Conservation (phyloP, 2,888 invertebrate genomes). For the Lasioglossum zephyrum region DNA sequence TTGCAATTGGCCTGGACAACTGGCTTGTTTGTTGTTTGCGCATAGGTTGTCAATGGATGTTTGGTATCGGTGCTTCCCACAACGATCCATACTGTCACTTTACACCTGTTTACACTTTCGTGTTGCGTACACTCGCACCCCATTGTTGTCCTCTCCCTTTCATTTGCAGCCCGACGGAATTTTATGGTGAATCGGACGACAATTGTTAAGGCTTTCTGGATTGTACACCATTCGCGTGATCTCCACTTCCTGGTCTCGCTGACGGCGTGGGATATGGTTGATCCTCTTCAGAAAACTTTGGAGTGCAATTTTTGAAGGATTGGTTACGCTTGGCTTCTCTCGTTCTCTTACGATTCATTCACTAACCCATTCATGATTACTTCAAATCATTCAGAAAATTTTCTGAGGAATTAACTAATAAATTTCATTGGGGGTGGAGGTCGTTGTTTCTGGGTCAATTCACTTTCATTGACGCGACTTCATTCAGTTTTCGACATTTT, state of each 20-base stretch:
- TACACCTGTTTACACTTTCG: constrained; percentile 10
- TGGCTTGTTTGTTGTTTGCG: not conserved
- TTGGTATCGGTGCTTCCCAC: not conserved
- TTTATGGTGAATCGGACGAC: not conserved
- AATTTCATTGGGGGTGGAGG: no score
- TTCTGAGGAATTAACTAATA: not conserved
- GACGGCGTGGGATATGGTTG: no score
- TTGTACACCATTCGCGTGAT: not conserved
- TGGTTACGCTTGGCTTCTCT: not conserved
- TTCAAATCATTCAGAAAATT: not conserved
- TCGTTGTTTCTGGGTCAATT: no score
- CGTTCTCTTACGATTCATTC: no score
- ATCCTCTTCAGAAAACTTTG: not conserved
- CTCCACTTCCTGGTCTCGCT: not conserved
- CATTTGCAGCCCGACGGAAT: not conserved
- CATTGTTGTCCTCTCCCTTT: not conserved
- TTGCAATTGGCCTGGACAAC: not conserved
- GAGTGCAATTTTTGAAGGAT: not conserved
- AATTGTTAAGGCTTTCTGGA: not conserved
- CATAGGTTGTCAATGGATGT: not conserved
- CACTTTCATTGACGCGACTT: not conserved
- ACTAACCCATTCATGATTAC: not conserved
- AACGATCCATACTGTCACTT: not conserved
- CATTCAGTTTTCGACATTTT: not conserved
- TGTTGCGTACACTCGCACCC: not conserved